These are phyloP conservation scores for Cheilinus undulatus DNA, from an alignment of 2,113 vertebrate species.

Conservation along the genomic window DNA sequence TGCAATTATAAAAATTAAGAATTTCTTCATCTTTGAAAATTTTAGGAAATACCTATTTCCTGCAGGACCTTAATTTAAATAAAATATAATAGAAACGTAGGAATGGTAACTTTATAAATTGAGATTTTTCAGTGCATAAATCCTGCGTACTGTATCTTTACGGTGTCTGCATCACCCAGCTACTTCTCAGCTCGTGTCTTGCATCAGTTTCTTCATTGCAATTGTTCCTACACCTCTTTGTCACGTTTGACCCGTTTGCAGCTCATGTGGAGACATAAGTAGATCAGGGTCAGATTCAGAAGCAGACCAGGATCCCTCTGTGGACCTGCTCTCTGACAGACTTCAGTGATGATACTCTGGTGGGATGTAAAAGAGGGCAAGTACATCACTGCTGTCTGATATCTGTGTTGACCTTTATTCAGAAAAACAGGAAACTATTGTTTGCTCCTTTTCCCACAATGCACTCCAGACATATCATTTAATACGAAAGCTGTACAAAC, in stretches of 20 bases:
- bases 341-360: not conserved
- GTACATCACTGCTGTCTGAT: conserved; percentile 1
- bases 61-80: too few species aligned
- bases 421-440: not conserved
- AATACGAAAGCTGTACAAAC: too few species aligned
- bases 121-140: too few species aligned
- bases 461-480: too few species aligned
- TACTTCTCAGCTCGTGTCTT: not conserved
- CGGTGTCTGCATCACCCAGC: too few species aligned
- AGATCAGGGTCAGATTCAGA: conserved; percentile 22
- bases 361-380: conserved; percentile 23
- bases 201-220: not conserved
- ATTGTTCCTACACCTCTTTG: not conserved
- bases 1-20: too few species aligned
- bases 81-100: too few species aligned
- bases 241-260: conserved; percentile 29
- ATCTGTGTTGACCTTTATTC: not conserved
- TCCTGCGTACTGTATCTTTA: too few species aligned
- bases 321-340: conserved; percentile 11
- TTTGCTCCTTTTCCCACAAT: too few species aligned
- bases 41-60: too few species aligned
- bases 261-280: not conserved
- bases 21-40: too few species aligned
- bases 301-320: conserved; percentile 18
- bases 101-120: too few species aligned